Evolutionary conservation across 2,888 invertebrate genomes (phyloP).

Genomic region (Hypsopygia costalis): DNA sequence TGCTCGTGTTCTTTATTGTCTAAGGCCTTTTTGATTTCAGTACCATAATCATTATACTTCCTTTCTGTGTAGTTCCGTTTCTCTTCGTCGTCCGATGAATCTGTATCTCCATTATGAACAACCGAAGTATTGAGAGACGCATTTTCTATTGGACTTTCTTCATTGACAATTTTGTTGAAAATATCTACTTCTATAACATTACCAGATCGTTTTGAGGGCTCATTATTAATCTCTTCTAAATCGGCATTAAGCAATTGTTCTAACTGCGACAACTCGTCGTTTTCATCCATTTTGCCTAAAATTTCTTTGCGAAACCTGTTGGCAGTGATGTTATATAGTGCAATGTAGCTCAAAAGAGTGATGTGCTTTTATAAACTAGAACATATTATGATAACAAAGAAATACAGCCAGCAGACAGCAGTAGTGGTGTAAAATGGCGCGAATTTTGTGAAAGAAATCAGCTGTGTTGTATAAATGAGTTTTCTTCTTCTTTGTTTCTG

Average conservation of each 20-base stretch:
- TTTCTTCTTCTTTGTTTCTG: too few relatives aligned
- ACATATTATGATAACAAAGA: too few relatives aligned
- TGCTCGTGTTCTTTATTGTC: slow-evolving; percentile 66
- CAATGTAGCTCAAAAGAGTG: too few relatives aligned
- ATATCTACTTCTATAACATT: slow-evolving; percentile 54
- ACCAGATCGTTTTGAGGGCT: slow-evolving; percentile 16
- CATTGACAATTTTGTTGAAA: slow-evolving; percentile 33
- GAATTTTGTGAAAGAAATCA: too few relatives aligned
- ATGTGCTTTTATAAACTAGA: too few relatives aligned
- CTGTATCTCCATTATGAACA: slow-evolving; percentile 82
- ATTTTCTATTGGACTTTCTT: slow-evolving; percentile 14
- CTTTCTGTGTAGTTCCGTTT: slow-evolving; percentile 86
- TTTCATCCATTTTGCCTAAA: slow-evolving; percentile 38
- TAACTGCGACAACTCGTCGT: slow-evolving; percentile 62
- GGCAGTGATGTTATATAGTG: too few relatives aligned
- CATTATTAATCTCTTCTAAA: slow-evolving; percentile 31
- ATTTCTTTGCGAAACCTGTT: too few relatives aligned
- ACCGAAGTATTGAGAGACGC: slow-evolving; percentile 35
- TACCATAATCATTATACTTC: slow-evolving; percentile 87
- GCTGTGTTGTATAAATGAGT: too few relatives aligned
- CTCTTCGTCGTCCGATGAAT: slow-evolving; percentile 92
- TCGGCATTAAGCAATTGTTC: slow-evolving; percentile 69
- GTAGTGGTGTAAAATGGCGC: too few relatives aligned
- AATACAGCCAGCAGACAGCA: too few relatives aligned
- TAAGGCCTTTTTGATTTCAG: slow-evolving; percentile 82